A percentile compares a stretch with the other conserved stretches of the same genome.
Evolutionary conservation across 2,888 invertebrate genomes (phyloP).

Genomic region (Pristionchus japonicus): DNA sequence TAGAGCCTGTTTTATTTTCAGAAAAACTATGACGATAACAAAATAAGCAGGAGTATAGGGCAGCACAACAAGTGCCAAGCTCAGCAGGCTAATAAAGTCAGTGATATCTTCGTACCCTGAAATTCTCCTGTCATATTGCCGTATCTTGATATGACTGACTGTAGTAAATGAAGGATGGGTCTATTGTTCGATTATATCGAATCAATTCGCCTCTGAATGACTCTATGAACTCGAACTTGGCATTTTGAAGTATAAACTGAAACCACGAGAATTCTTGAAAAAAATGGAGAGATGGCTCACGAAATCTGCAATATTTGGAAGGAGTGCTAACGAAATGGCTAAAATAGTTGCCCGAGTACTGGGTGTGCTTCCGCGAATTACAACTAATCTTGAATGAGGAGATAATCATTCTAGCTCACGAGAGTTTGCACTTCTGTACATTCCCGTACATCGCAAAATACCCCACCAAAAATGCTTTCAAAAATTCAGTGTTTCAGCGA

Average conservation of each 20-base stretch:
- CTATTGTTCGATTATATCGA: too few species aligned
- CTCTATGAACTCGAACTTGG: too few species aligned
- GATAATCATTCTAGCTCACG: too few species aligned
- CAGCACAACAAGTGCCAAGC: not conserved
- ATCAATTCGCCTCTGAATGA: too few species aligned
- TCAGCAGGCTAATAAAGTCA: not conserved
- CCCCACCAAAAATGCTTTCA: too few species aligned
- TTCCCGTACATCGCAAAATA: too few species aligned
- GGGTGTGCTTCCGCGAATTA: not conserved
- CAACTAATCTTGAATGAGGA: too few species aligned
- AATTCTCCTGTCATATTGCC: not conserved
- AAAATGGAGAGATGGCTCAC: not conserved
- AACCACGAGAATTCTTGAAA: not conserved
- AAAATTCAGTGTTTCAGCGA: too few species aligned
- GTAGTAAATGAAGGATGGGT: too few species aligned
- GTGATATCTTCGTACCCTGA: not conserved
- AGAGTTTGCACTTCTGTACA: too few species aligned
- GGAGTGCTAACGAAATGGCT: not conserved
- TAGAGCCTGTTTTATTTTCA: not conserved
- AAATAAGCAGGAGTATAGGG: not conserved
- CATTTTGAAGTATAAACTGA: not conserved
- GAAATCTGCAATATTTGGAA: not conserved
- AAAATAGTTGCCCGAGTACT: not conserved
- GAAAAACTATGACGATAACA: not conserved
- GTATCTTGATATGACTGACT: too few species aligned